These are phyloP conservation scores for Channallabes apus DNA, from an alignment of 2,797 vertebrate species.

Conservation along the genomic window DNA sequence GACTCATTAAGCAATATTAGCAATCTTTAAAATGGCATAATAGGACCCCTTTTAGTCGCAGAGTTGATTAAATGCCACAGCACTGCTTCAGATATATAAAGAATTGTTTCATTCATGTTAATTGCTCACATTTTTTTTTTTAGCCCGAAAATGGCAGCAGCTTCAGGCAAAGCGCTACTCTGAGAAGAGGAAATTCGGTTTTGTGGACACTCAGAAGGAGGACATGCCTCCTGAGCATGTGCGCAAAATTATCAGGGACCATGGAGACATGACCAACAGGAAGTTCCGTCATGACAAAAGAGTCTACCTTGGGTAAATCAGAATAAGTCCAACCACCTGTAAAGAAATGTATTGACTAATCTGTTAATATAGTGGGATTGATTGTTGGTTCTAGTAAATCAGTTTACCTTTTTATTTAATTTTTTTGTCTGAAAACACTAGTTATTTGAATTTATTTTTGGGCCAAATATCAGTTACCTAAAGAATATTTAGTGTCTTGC, in stretches of 20 bases:
- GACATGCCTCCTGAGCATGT: constrained; percentile 99
- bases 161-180: constrained; percentile 97
- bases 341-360: background rate
- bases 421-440: too few species aligned
- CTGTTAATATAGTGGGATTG: background rate
- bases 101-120: background rate
- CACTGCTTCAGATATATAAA: background rate
- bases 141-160: constrained; percentile 98
- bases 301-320: constrained; percentile 90
- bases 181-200: constrained; percentile 98
- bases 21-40: too few species aligned
- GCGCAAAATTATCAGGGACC: constrained; percentile 97
- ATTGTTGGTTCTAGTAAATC: background rate
- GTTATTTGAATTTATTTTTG: too few species aligned
- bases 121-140: background rate
- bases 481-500: background rate
- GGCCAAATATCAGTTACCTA: background rate
- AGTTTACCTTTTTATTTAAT: too few species aligned
- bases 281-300: constrained; percentile 99
- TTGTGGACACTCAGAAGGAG: constrained; percentile 98
- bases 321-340: background rate
- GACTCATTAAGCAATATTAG: too few species aligned
- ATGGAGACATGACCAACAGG: constrained; percentile 99
- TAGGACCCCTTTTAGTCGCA: too few species aligned
- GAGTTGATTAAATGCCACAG: too few species aligned